A percentile compares a stretch with the other conserved stretches of the same genome.
These are phyloP conservation scores for Caenorhabditis elegans DNA, from an alignment of 1,140 invertebrate species.

Conservation along the genomic window DNA sequence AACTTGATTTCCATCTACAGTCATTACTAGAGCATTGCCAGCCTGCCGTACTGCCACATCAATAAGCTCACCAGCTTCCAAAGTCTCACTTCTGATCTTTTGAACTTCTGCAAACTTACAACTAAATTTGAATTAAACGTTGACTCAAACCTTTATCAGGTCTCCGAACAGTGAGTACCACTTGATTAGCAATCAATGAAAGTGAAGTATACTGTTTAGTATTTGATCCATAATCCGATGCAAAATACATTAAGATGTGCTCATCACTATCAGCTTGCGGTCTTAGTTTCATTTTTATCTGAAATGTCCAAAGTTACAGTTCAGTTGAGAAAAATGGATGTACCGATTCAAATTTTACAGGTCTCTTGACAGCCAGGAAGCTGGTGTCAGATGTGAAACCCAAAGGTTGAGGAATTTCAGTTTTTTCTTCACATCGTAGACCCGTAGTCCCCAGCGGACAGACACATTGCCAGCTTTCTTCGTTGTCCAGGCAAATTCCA, in stretches of 20 bases:
- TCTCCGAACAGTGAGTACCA: background rate
- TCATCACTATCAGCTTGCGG: conserved; percentile 32
- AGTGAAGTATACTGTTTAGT: conserved; percentile 48
- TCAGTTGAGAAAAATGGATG: too few species aligned
- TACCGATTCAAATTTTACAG: background rate
- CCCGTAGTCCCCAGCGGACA: conserved; percentile 49
- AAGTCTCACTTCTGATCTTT: background rate
- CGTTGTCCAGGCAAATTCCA: conserved; percentile 53
- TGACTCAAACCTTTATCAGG: background rate
- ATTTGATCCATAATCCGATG: conserved; percentile 45
- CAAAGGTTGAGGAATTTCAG: background rate
- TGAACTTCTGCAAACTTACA: background rate
- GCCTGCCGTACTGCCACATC: conserved; percentile 4
- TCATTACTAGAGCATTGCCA: conserved; percentile 29
- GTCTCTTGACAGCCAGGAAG: background rate
- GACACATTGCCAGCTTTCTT: conserved; percentile 47
- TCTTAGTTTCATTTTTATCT: conserved; percentile 46
- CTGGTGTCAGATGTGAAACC: conserved; percentile 11
- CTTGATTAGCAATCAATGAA: conserved; percentile 1
- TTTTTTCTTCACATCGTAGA: background rate
- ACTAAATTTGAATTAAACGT: background rate
- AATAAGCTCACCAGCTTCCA: conserved; percentile 15
- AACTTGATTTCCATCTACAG: conserved; percentile 15
- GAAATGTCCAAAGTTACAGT: too few species aligned
- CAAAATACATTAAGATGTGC: conserved; percentile 56